These are phyloP conservation scores for Oscarella lobularis DNA, from an alignment of 37 sponge, comb jelly and placozoan genomes.

Conservation along the genomic window DNA sequence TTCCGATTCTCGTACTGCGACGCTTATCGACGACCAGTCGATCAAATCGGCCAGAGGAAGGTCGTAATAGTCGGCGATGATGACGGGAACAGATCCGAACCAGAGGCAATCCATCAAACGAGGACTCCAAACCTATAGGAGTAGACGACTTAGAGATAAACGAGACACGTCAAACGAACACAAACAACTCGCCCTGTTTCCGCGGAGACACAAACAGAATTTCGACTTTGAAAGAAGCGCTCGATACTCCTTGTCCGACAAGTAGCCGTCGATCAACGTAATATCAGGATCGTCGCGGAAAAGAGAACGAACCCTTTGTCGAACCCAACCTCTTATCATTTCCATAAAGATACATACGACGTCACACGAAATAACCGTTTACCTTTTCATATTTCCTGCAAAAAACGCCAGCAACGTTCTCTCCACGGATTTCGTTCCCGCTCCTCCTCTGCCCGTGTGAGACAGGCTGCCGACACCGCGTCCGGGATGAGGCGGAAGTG, in stretches of 20 bases:
- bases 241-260: background rate
- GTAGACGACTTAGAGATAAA: background rate
- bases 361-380: background rate
- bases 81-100: constrained; percentile 72
- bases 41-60: constrained; percentile 34
- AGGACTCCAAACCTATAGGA: constrained; percentile 60
- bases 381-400: constrained; percentile 39
- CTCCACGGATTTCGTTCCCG: constrained; percentile 15
- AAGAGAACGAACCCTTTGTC: background rate
- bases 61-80: constrained; percentile 55
- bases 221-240: background rate
- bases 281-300: background rate
- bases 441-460: constrained; percentile 32
- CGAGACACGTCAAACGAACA: background rate
- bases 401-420: constrained; percentile 39
- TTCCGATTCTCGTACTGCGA: constrained; percentile 35
- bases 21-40: constrained; percentile 30
- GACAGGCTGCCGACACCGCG: constrained; percentile 39
- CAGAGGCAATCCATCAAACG: constrained; percentile 62
- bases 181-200: constrained; percentile 5
- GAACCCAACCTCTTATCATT: background rate
- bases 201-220: background rate
- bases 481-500: constrained; percentile 53
- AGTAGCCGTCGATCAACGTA: background rate
- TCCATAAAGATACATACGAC: background rate